phyloP scores from a whole-genome alignment of 2,113 vertebrate genomes.

The Pachyramphus minor region DNA sequence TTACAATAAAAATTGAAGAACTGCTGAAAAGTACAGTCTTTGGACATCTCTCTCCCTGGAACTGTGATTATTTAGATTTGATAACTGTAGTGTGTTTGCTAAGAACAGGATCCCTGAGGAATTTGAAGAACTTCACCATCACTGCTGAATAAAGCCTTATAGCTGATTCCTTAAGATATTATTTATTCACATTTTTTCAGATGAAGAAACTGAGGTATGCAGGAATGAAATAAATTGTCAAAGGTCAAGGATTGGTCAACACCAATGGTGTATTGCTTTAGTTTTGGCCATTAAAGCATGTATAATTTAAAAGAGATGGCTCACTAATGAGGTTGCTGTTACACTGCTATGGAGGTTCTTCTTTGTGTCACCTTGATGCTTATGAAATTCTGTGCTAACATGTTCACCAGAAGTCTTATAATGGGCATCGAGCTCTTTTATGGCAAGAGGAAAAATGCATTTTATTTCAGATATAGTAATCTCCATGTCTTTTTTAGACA shows the following conservation, averaged over 20 bases:
- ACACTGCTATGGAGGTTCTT: background rate
- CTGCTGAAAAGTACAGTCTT: background rate
- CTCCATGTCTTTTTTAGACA: background rate
- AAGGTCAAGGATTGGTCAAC: background rate
- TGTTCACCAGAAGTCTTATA: background rate
- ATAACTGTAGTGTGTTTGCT: background rate
- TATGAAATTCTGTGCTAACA: background rate
- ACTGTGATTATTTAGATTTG: background rate
- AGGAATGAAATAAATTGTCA: background rate
- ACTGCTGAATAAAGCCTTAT: background rate
- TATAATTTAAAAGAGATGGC: background rate
- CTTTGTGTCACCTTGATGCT: background rate
- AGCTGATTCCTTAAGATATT: background rate
- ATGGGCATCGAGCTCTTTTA: background rate
- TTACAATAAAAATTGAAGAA: background rate
- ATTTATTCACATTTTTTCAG: background rate
- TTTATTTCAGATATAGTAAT: background rate
- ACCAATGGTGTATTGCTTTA: background rate
- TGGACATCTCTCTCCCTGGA: background rate
- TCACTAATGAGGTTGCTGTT: background rate
- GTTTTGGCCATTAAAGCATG: background rate
- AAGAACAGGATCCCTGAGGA: background rate
- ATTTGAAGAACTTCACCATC: background rate
- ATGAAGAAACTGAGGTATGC: background rate
- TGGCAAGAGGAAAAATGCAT: background rate